Evolutionary conservation across 2,797 vertebrate species (phyloP), one percentile per base, ranked within the genome.

Genomic region (Euthynnus affinis): DNA sequence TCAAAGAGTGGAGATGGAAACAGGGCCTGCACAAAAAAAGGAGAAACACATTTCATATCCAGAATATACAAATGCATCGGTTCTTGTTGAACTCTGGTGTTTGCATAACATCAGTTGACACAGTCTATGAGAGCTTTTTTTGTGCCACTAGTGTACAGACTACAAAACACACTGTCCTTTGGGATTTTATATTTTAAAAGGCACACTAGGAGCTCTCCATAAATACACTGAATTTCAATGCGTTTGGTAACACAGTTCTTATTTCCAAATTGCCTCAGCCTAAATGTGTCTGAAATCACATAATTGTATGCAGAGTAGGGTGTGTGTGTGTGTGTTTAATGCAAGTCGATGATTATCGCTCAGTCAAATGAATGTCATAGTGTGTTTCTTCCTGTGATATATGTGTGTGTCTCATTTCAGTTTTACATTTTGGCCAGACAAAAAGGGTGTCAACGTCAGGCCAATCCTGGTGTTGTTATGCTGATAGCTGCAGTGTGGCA

Each of bases 1-100:
- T 94, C 92, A 95, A 93, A 95, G 92, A 83, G 78, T 1, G 44
- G 78, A 81, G 87, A 80, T 66, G 87, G 87, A 93, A 92, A 93
- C 78, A 82, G 85, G 88, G 87, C 84, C 78, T 42, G 76, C 72
- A 81, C 79, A 88, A 84, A 87, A 85, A 88, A 85, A 29, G 27
- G 83, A 71, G 1, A 80, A 88, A 85, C 88, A 82, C 73, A 55
- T 82, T 87, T 90, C 80, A 87, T 85, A 91, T 91, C 85, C 89
- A 79, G 48, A 62, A 86, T 87, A 95, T 94, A 92, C 78, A 92
- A 94, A 94, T 92, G 77, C 62, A 7, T 76, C 46, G 77, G 76
- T 90, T 92, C 87, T 80, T 81, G 84, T 88, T 92, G 86, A 91
- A 90, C 78, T 90, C 48, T 78, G 60, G 66, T 91, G 89, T 92